Evolutionary conservation across 2,113 vertebrate genomes (phyloP).

Genomic region (Bubo scandiacus): DNA sequence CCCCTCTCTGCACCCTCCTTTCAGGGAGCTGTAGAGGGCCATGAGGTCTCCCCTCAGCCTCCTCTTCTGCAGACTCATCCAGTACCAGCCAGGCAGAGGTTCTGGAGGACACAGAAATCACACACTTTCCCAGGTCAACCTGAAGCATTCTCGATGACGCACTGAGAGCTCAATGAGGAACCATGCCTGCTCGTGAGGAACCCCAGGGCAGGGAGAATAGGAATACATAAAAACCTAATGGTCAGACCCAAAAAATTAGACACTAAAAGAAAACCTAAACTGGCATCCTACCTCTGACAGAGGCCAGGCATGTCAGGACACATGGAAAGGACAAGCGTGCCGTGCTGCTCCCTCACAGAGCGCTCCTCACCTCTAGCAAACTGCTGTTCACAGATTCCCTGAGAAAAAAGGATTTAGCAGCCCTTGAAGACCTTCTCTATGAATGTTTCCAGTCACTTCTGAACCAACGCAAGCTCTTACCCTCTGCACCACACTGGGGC

Average conservation of each 20-base stretch:
- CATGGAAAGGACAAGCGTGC: no score
- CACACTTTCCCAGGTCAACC: neutral
- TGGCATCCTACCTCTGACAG: no score
- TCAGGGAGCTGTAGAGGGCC: no score
- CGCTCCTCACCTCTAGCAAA: neutral
- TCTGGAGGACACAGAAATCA: neutral
- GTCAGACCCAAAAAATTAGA: neutral
- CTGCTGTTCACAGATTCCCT: neutral
- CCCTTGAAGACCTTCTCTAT: neutral
- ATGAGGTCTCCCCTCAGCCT: no score
- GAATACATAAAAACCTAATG: neutral
- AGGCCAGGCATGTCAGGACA: neutral
- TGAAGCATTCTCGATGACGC: neutral
- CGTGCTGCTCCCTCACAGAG: neutral
- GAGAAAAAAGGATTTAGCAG: neutral
- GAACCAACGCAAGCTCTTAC: neutral
- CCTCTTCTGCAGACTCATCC: neutral
- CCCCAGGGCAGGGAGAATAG: neutral
- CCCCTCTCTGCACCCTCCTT: no score
- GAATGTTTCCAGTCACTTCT: neutral
- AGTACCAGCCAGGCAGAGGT: neutral
- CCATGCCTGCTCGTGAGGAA: neutral
- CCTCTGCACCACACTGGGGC: neutral
- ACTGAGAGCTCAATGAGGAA: neutral
- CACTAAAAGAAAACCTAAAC: neutral